phyloP scores from a whole-genome alignment of 2,113 vertebrate species.

The Cranoglanis bouderius region DNA sequence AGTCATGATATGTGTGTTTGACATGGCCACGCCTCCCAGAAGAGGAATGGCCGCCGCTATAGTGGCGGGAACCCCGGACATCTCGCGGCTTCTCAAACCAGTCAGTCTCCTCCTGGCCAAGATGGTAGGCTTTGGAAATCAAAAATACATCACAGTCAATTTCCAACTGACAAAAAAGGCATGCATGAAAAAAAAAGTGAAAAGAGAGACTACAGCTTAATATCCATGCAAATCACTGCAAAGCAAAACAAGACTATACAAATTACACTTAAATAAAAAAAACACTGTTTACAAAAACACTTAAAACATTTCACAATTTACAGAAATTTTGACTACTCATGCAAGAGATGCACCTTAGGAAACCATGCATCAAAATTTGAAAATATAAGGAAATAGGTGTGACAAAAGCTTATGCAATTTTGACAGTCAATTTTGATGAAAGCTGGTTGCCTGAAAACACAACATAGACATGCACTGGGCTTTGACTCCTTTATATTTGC shows the following conservation, averaged over 20 bases:
- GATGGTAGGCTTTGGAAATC: constrained; percentile 99
- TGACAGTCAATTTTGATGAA: constrained; percentile 70
- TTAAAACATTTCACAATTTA: constrained; percentile 46
- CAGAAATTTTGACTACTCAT: constrained; percentile 40
- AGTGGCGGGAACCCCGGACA: constrained; percentile 88
- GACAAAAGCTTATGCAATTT: constrained; percentile 52
- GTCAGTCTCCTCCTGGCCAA: constrained; percentile 99
- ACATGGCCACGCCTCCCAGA: constrained; percentile 86
- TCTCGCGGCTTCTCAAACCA: constrained; percentile 99
- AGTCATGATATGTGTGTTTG: constrained; percentile 94
- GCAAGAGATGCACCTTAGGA: constrained; percentile 60
- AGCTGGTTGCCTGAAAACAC: constrained; percentile 66
- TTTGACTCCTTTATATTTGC: constrained; percentile 66
- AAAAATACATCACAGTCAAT: constrained; percentile 96
- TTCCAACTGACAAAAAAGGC: constrained; percentile 68
- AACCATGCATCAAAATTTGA: constrained; percentile 62
- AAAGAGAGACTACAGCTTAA: constrained; percentile 61
- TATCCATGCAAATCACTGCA: constrained; percentile 61
- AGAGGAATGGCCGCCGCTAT: constrained; percentile 82
- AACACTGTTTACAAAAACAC: constrained; percentile 17
- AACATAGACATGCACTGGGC: constrained; percentile 73
- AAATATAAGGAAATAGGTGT: constrained; percentile 59
- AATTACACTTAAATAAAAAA: background rate
- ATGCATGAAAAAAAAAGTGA: constrained; percentile 72
- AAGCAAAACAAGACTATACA: constrained; percentile 3